A percentile compares a stretch with the other conserved stretches of the same genome.
phyloP scores from a whole-genome alignment of 2,797 vertebrate genomes.

The Schizothorax lantsangensis region DNA sequence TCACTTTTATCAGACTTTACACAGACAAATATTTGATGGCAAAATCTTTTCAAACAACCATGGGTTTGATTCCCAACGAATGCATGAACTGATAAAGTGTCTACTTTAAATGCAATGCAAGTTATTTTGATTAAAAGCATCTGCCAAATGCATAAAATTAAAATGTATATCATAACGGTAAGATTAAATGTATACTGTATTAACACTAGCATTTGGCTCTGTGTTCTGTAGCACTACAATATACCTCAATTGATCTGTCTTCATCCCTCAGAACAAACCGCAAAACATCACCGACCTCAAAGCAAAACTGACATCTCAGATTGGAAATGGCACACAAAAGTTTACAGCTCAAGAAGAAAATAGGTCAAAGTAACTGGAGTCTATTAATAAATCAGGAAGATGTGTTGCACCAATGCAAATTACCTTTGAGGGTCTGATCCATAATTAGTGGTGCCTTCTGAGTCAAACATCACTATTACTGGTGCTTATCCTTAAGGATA shows the following conservation, averaged over 20 bases:
- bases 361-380: slow-evolving; percentile 25
- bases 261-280: not conserved
- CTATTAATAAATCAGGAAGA: slow-evolving; percentile 23
- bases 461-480: slow-evolving; percentile 7
- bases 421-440: slow-evolving; percentile 26
- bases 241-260: not conserved
- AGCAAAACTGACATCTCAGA: not conserved
- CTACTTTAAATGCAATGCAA: not conserved
- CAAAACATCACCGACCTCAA: not conserved
- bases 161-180: not conserved
- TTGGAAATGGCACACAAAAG: slow-evolving; percentile 8
- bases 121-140: not conserved
- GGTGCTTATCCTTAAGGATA: not conserved
- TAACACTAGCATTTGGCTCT: not conserved
- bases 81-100: not conserved
- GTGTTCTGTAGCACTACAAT: not conserved
- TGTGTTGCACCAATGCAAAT: slow-evolving; percentile 14
- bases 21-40: not conserved
- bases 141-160: not conserved
- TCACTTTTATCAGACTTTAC: not conserved
- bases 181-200: not conserved
- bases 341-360: slow-evolving; percentile 30
- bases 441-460: slow-evolving; percentile 27
- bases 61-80: not conserved
- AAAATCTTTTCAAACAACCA: not conserved